These are phyloP conservation scores for Pristionchus entomophagus DNA, from an alignment of 2,888 invertebrate species.

Conservation along the genomic window DNA sequence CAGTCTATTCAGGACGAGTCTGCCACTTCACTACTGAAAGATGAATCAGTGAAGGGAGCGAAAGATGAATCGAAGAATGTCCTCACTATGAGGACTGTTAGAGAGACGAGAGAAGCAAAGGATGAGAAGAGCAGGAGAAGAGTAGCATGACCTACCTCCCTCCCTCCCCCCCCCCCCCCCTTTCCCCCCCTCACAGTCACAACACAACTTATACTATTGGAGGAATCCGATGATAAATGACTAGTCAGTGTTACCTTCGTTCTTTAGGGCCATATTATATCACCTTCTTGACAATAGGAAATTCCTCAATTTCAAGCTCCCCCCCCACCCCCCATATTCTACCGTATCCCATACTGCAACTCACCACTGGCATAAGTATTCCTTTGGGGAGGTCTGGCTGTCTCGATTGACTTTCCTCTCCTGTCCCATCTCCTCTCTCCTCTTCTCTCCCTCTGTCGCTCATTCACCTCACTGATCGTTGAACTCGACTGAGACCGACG, in stretches of 20 bases:
- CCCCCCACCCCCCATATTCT: background rate
- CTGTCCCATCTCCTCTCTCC: conserved; percentile 1
- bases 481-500: background rate
- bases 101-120: background rate
- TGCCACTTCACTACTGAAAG: background rate
- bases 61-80: background rate
- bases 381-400: background rate
- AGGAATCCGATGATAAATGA: no score
- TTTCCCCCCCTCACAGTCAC: no score
- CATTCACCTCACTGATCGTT: background rate
- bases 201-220: no score
- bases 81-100: background rate
- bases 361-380: conserved; percentile 19
- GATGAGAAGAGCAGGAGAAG: background rate
- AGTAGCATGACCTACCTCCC: background rate
- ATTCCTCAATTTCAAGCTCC: no score
- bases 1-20: background rate
- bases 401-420: background rate
- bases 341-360: conserved; percentile 4
- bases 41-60: background rate
- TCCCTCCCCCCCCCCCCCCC: no score
- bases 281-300: no score
- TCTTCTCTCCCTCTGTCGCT: background rate
- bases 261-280: no score
- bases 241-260: no score